These are phyloP conservation scores for Antennarius maculatus DNA, from an alignment of 2,797 vertebrate genomes.

Conservation along the genomic window DNA sequence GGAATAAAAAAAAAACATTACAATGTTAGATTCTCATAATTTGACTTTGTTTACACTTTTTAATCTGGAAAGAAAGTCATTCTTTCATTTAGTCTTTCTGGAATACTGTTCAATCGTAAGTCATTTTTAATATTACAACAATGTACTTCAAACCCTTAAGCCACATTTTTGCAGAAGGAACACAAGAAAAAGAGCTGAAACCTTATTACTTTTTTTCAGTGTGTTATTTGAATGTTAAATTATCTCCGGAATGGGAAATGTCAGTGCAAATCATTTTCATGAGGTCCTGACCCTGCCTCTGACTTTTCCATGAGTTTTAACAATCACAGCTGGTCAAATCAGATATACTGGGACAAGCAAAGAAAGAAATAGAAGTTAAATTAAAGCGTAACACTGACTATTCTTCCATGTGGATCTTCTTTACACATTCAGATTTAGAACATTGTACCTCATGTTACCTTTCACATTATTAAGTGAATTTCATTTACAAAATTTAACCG, in stretches of 20 bases:
- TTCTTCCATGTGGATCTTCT: conserved; percentile 31
- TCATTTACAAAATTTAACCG: conserved; percentile 28
- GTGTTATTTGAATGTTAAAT: conserved; percentile 53
- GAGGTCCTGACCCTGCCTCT: conserved; percentile 43
- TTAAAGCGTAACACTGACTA: conserved; percentile 40
- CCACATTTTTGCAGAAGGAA: conserved; percentile 7
- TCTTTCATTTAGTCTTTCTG: conserved; percentile 10
- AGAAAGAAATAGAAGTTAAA: conserved; percentile 52
- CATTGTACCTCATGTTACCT: conserved; percentile 14
- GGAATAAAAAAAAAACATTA: conserved; percentile 35
- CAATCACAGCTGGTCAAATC: conserved; percentile 56
- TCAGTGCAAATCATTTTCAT: conserved; percentile 57
- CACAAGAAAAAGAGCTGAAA: conserved; percentile 20
- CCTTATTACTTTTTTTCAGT: background rate
- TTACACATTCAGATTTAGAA: conserved; percentile 23
- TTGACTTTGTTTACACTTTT: background rate
- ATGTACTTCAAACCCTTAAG: conserved; percentile 7
- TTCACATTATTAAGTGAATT: conserved; percentile 35
- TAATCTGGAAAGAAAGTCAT: background rate
- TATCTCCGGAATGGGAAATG: conserved; percentile 46
- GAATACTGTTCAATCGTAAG: background rate
- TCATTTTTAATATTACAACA: conserved; percentile 15
- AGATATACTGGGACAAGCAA: conserved; percentile 53
- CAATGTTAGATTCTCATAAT: conserved; percentile 11
- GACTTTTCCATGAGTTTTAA: conserved; percentile 52